phyloP scores from a whole-genome alignment of 2,888 invertebrate species.

The Agrotis clavis region DNA sequence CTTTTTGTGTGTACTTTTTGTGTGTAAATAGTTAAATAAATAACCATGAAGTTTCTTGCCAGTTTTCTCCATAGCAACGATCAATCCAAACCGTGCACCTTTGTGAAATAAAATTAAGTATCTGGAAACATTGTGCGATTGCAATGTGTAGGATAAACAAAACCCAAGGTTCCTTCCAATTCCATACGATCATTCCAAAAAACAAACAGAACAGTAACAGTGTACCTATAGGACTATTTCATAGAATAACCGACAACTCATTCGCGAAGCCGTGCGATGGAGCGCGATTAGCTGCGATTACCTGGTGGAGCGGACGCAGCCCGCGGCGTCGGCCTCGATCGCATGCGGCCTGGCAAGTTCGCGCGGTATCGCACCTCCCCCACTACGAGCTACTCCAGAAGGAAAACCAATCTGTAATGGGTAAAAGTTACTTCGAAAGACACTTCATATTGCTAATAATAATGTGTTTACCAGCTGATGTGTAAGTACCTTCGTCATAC shows the following conservation, averaged over 20 bases:
- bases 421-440: not conserved
- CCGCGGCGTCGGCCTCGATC: conserved; percentile 21
- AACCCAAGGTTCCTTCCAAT: too few species aligned
- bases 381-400: conserved; percentile 9
- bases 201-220: not conserved
- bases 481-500: not conserved
- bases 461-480: not conserved
- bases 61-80: too few species aligned
- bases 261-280: conserved; percentile 13
- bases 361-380: conserved; percentile 27
- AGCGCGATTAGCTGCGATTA: conserved; percentile 41
- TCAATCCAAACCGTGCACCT: too few species aligned
- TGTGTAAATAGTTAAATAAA: too few species aligned
- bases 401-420: not conserved
- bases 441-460: not conserved
- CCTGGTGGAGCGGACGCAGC: conserved; percentile 17
- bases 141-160: too few species aligned
- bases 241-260: conserved; percentile 2
- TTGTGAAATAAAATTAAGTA: too few species aligned
- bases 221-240: conserved; percentile 1
- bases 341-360: conserved; percentile 14
- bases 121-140: too few species aligned
- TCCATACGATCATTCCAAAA: not conserved
- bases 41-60: too few species aligned
- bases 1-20: too few species aligned